phyloP scores from a whole-genome alignment of 2,113 vertebrate genomes.

The Ornithorhynchus anatinus region DNA sequence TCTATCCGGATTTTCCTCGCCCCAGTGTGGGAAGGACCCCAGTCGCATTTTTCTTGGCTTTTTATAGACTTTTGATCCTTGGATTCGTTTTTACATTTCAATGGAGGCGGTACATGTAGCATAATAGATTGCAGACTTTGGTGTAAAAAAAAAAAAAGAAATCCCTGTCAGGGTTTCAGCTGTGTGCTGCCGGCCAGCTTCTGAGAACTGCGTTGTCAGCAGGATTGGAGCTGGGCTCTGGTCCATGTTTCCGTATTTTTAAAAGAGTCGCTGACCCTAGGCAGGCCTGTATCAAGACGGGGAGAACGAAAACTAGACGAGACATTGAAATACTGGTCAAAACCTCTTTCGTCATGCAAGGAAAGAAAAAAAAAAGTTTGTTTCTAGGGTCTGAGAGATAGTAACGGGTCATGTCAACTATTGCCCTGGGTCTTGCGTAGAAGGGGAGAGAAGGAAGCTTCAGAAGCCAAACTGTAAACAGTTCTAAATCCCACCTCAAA shows the following conservation, averaged over 20 bases:
- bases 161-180: slow-evolving; percentile 61
- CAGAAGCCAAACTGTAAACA: not conserved
- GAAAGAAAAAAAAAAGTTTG: no score
- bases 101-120: slow-evolving; percentile 57
- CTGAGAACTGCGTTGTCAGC: slow-evolving; percentile 76
- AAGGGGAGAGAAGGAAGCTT: not conserved
- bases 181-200: slow-evolving; percentile 38
- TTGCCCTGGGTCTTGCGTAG: slow-evolving; percentile 35
- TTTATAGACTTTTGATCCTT: slow-evolving; percentile 70
- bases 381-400: no score
- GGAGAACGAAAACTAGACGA: slow-evolving; percentile 66
- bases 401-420: no score
- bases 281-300: slow-evolving; percentile 60
- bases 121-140: slow-evolving; percentile 77
- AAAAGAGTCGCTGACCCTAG: slow-evolving; percentile 71
- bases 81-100: slow-evolving; percentile 62
- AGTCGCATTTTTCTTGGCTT: slow-evolving; percentile 64
- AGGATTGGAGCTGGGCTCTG: slow-evolving; percentile 64
- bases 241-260: slow-evolving; percentile 73
- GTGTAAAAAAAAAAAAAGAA: no score
- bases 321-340: slow-evolving; percentile 30
- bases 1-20: slow-evolving; percentile 19
- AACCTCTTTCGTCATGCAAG: slow-evolving; percentile 52
- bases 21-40: slow-evolving; percentile 31
- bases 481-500: not conserved